Conservation (phyloP, 2,113 vertebrate genomes). For the Urocitellus parryii region DNA sequence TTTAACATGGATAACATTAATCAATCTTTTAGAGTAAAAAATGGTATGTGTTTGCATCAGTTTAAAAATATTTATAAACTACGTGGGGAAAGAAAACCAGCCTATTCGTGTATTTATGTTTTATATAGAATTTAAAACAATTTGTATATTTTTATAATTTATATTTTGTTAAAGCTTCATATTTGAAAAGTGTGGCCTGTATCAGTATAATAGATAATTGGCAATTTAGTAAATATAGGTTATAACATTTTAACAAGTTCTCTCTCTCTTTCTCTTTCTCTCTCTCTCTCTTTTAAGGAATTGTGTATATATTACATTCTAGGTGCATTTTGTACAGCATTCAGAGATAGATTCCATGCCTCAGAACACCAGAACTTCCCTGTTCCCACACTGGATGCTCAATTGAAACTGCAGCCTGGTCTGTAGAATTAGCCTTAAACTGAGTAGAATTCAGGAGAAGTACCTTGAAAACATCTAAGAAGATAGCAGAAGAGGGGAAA, state of each 20-base stretch:
- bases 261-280: background rate
- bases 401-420: background rate
- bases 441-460: background rate
- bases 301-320: background rate
- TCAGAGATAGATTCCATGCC: background rate
- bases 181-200: slow-evolving; percentile 25
- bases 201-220: background rate
- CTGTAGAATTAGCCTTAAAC: background rate
- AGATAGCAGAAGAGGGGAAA: background rate
- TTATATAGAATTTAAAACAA: slow-evolving; percentile 22
- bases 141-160: slow-evolving; percentile 15
- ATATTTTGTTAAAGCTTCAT: background rate
- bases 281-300: background rate
- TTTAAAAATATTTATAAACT: slow-evolving; percentile 43
- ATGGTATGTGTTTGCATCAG: background rate
- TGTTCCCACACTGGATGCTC: background rate
- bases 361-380: background rate
- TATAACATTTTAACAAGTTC: background rate
- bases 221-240: background rate
- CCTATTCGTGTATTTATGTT: background rate
- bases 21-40: slow-evolving; percentile 1
- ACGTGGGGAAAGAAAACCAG: background rate
- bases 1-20: slow-evolving; percentile 35
- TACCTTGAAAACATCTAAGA: background rate
- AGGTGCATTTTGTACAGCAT: background rate